Evolutionary conservation across 2,113 vertebrate species (phyloP).

Genomic region (Nothoprocta perdicaria): DNA sequence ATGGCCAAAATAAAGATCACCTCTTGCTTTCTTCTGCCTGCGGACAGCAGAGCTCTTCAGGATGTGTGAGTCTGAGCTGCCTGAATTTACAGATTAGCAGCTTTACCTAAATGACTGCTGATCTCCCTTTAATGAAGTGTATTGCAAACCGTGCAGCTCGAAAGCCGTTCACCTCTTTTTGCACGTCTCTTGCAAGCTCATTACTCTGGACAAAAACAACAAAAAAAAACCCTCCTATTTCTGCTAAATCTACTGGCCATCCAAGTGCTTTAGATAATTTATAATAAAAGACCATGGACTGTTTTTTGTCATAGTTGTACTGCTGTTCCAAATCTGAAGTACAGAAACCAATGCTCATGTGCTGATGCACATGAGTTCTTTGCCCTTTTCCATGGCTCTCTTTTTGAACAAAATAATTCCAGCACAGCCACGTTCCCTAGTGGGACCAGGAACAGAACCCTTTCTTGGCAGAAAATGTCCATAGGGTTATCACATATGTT

Average conservation of each 20-base stretch:
- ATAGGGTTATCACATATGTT: neutral
- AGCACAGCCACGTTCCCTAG: neutral
- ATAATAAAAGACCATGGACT: neutral
- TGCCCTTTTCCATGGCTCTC: neutral
- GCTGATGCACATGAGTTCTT: fast-evolving
- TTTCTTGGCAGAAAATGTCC: neutral
- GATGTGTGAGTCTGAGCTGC: neutral
- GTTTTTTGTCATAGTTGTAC: neutral
- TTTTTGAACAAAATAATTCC: neutral
- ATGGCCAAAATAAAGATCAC: neutral
- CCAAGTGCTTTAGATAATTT: neutral
- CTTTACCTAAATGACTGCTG: neutral
- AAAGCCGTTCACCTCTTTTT: neutral
- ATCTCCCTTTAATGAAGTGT: neutral
- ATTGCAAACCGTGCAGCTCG: neutral
- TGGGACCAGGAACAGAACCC: neutral
- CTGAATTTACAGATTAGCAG: neutral
- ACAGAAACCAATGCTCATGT: neutral
- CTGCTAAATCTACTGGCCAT: neutral
- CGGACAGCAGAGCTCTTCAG: neutral
- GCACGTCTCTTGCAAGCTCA: neutral
- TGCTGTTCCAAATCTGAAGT: neutral
- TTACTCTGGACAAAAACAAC: neutral
- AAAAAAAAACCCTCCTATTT: neutral
- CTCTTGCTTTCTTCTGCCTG: neutral